These are phyloP conservation scores for Rissa tridactyla DNA, from an alignment of 2,113 vertebrate species.

Conservation along the genomic window DNA sequence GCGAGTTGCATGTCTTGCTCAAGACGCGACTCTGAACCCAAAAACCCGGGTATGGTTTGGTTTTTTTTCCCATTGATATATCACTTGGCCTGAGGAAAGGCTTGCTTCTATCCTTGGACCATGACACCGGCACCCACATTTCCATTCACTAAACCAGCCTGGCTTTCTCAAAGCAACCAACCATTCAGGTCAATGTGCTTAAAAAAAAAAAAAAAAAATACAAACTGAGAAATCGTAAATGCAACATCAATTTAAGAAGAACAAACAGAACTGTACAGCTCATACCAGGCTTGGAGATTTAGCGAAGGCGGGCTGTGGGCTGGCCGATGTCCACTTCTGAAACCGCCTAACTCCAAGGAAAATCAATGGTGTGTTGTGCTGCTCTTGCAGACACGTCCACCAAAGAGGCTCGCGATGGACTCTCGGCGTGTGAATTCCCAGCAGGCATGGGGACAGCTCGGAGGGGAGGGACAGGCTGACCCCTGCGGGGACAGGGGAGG, in stretches of 20 bases:
- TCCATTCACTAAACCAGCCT: not conserved
- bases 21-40: not conserved
- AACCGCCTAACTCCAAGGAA: not conserved
- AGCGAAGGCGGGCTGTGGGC: not conserved
- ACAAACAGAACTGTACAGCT: not conserved
- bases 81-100: not conserved
- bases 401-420: not conserved
- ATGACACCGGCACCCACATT: not conserved
- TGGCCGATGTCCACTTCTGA: not conserved
- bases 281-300: not conserved
- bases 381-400: not conserved
- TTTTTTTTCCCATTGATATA: fast-evolving
- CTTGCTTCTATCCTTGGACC: not conserved
- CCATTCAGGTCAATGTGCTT: not conserved
- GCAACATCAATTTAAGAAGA: not conserved
- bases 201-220: not conserved
- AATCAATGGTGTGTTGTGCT: not conserved
- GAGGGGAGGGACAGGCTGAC: not conserved
- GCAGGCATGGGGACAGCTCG: fast-evolving
- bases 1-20: not conserved
- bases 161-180: not conserved
- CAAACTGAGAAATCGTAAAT: not conserved
- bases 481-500: fast-evolving
- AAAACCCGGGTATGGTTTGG: not conserved
- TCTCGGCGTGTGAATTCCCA: fast-evolving